Evolutionary conservation across 2,888 invertebrate genomes (phyloP).

Genomic region (Gastracanthus pulcherrimus): DNA sequence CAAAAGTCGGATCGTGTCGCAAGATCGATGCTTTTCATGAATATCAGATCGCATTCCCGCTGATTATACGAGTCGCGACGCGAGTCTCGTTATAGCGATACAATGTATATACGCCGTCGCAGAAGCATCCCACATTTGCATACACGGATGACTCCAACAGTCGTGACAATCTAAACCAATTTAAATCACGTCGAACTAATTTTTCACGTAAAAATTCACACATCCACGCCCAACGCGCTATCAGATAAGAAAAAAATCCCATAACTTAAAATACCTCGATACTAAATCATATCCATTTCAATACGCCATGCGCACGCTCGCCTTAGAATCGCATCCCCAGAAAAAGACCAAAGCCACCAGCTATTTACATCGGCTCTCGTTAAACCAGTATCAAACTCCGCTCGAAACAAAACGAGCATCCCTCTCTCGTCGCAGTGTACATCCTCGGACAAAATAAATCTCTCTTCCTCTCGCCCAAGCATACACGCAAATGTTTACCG

Average conservation of each 20-base stretch:
- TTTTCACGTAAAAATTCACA: not conserved
- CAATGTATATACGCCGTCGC: not conserved
- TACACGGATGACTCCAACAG: too few species aligned
- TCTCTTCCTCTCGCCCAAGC: not conserved
- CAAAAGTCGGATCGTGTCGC: constrained; percentile 5
- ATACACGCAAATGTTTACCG: constrained; percentile 42
- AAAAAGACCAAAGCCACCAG: not conserved
- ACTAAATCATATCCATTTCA: not conserved
- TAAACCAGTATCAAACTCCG: constrained; percentile 42
- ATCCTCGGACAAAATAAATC: constrained; percentile 44
- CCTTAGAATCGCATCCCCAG: not conserved
- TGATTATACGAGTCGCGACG: too few species aligned
- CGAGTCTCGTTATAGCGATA: too few species aligned
- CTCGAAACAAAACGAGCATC: not conserved
- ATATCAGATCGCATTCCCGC: not conserved
- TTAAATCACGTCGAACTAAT: too few species aligned
- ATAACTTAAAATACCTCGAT: not conserved
- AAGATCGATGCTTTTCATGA: not conserved
- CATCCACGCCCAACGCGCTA: not conserved
- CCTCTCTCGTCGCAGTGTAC: not conserved
- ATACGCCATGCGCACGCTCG: not conserved
- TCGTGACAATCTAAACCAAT: too few species aligned
- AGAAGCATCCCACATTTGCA: not conserved
- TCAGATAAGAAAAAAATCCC: not conserved
- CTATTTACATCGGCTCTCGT: constrained; percentile 47